Conservation (phyloP, 2,797 vertebrate genomes). For the Malacoraja senta region DNA sequence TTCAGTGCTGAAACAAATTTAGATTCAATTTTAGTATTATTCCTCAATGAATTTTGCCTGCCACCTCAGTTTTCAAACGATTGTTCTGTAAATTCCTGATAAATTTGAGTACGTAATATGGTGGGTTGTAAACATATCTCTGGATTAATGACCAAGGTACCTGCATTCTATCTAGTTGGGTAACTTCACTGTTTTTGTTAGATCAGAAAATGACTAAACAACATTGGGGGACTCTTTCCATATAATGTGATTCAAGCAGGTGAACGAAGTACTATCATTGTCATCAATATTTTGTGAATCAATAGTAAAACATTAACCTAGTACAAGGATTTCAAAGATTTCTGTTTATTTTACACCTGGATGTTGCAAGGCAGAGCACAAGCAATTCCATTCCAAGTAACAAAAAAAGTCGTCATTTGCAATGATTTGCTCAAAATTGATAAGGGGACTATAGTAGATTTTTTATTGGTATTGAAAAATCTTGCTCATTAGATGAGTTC, state of each 20-base stretch:
- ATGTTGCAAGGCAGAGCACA: neutral
- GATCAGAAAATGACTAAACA: no score
- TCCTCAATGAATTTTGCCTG: no score
- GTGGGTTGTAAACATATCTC: no score
- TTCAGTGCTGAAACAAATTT: no score
- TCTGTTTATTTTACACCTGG: neutral
- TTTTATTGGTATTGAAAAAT: neutral
- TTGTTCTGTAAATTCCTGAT: no score
- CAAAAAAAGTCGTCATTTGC: no score
- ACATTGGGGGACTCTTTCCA: neutral
- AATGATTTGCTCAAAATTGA: neutral
- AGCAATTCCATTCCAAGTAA: neutral
- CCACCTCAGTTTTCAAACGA: no score
- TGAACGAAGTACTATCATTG: neutral
- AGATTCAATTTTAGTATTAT: no score
- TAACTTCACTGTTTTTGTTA: no score
- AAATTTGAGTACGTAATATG: no score
- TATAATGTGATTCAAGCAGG: neutral
- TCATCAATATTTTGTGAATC: neutral
- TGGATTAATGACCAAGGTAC: no score
- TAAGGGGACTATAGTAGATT: neutral
- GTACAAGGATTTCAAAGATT: neutral
- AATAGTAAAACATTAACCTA: neutral
- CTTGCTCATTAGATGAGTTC: neutral
- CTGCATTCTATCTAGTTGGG: no score